Conservation (phyloP, 2,888 invertebrate species). For the Shargacucullia verbasci region DNA sequence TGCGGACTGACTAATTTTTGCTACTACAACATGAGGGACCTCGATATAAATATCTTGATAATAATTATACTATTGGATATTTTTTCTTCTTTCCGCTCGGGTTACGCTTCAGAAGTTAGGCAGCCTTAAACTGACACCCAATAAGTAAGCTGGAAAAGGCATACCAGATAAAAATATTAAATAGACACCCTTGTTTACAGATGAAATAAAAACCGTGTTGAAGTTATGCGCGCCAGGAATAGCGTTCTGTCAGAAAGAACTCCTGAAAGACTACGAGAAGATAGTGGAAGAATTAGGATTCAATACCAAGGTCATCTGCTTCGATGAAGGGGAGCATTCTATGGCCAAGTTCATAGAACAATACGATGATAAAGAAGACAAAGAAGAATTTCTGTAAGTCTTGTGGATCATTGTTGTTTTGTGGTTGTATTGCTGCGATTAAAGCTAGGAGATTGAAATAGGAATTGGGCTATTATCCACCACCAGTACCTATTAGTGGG, state of each 20-base stretch:
- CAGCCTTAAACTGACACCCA: too few species aligned
- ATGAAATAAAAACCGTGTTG: slow-evolving; percentile 71
- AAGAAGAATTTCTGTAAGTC: slow-evolving; percentile 71
- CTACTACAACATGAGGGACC: too few species aligned
- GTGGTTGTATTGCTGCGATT: too few species aligned
- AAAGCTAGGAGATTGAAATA: too few species aligned
- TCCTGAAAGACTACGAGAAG: slow-evolving; percentile 54
- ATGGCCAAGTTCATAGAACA: slow-evolving; percentile 65
- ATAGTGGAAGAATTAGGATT: slow-evolving; percentile 65
- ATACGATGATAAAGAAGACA: slow-evolving; percentile 54
- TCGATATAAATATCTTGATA: too few species aligned
- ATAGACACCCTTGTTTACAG: slow-evolving; percentile 60
- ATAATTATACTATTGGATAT: too few species aligned
- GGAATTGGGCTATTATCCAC: too few species aligned
- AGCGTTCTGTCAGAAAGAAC: slow-evolving; percentile 72
- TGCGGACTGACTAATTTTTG: too few species aligned
- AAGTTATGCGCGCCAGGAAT: slow-evolving; percentile 71
- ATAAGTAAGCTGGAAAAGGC: too few species aligned
- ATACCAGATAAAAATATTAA: neutral
- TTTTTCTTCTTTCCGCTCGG: too few species aligned
- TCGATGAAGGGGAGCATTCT: slow-evolving; percentile 68
- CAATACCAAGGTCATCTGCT: slow-evolving; percentile 68
- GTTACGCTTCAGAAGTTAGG: too few species aligned
- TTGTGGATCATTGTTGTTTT: neutral
- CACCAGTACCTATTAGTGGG: too few species aligned